These are phyloP conservation scores for Ceratina japonica DNA, from an alignment of 1,140 invertebrate genomes.

Conservation along the genomic window DNA sequence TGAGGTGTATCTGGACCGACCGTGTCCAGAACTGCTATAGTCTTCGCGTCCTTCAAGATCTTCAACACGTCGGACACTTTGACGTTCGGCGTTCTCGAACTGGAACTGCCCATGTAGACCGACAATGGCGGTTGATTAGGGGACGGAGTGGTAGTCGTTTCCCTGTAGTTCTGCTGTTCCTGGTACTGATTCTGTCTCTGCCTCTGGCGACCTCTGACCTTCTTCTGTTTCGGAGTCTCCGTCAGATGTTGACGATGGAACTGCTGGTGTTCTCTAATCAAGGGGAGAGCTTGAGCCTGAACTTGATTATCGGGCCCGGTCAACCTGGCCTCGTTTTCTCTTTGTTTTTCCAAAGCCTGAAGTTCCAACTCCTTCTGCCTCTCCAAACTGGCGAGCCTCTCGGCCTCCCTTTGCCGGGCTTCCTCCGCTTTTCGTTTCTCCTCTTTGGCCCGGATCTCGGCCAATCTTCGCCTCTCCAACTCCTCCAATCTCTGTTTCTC, in stretches of 20 bases:
- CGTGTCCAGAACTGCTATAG: conserved; percentile 87
- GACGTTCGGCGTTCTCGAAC: conserved; percentile 76
- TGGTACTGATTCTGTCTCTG: conserved; percentile 48
- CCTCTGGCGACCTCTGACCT: conserved; percentile 42
- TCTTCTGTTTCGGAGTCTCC: conserved; percentile 57
- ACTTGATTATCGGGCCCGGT: background rate
- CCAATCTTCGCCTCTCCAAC: conserved; percentile 62
- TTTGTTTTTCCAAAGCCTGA: conserved; percentile 34
- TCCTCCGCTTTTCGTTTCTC: conserved; percentile 61
- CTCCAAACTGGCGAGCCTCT: conserved; percentile 43
- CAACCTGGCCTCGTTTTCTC: conserved; percentile 9
- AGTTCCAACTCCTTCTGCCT: conserved; percentile 36
- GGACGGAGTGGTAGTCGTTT: conserved; percentile 72
- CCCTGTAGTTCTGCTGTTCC: conserved; percentile 64
- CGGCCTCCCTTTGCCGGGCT: conserved; percentile 40
- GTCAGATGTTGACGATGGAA: conserved; percentile 60
- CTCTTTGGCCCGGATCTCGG: conserved; percentile 63
- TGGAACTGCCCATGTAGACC: conserved; percentile 84
- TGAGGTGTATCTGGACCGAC: conserved; percentile 83
- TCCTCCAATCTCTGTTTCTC: conserved; percentile 70
- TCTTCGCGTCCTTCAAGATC: conserved; percentile 84
- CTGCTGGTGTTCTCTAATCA: conserved; percentile 56
- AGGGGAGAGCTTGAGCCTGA: conserved; percentile 52
- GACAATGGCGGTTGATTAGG: conserved; percentile 90
- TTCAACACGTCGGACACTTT: conserved; percentile 85